Conservation (phyloP, 2,797 vertebrate genomes). For the Furcifer pardalis region DNA sequence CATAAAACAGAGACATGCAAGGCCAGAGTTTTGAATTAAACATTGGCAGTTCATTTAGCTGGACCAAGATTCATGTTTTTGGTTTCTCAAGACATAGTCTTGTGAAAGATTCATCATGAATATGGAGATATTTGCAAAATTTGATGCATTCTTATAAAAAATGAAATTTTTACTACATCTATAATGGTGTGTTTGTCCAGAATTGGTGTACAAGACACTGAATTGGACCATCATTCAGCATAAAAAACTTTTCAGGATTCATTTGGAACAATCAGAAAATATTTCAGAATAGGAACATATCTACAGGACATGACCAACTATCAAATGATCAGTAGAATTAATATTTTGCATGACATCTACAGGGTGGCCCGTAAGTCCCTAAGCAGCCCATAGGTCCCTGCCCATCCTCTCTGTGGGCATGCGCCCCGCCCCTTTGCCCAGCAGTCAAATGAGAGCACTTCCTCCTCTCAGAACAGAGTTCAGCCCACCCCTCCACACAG, state of each 20-base stretch:
- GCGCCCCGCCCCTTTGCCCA: no score
- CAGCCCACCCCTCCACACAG: no score
- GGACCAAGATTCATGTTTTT: no score
- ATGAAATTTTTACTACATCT: not conserved
- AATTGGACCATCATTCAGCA: not conserved
- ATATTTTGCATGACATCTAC: constrained; percentile 1
- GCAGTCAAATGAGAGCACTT: no score
- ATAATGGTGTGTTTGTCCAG: not conserved
- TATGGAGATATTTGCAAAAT: not conserved
- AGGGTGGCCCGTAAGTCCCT: no score
- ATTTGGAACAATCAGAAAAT: not conserved
- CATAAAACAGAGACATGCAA: no score
- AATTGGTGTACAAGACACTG: not conserved
- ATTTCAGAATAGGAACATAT: not conserved
- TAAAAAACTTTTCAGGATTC: not conserved
- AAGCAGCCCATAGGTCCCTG: no score
- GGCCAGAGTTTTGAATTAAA: no score
- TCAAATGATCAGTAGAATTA: not conserved
- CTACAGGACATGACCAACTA: not conserved
- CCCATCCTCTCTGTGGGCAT: no score
- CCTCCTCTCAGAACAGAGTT: no score
- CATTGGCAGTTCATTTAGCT: no score
- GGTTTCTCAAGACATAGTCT: no score
- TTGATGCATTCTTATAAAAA: not conserved
- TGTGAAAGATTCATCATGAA: not conserved